These are phyloP conservation scores for Tetheella fluctuosa DNA, from an alignment of 2,888 invertebrate genomes.

Conservation along the genomic window DNA sequence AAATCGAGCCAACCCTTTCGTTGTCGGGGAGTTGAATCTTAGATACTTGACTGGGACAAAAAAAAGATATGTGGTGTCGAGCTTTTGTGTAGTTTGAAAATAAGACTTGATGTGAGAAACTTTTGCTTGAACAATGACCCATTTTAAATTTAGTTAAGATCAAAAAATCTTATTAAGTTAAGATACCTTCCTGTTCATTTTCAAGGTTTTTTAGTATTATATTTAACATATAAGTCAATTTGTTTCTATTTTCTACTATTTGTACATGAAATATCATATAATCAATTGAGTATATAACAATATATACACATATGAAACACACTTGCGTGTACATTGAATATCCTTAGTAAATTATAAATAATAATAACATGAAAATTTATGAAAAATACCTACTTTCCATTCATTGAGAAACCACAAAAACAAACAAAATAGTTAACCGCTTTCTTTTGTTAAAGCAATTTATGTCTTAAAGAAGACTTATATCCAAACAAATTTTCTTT, in stretches of 20 bases:
- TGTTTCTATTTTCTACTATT: no score
- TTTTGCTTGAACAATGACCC: slow-evolving; percentile 79
- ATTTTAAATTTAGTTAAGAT: slow-evolving; percentile 83
- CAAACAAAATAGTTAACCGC: slow-evolving; percentile 46
- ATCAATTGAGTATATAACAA: no score
- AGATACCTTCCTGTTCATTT: slow-evolving; percentile 41
- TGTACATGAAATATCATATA: no score
- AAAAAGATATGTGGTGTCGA: slow-evolving; percentile 66
- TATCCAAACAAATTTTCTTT: slow-evolving; percentile 65
- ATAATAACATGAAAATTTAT: neutral
- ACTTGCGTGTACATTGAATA: no score
- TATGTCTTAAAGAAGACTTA: slow-evolving; percentile 57
- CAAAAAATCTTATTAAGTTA: slow-evolving; percentile 71
- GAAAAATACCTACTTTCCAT: neutral
- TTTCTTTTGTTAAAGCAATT: slow-evolving; percentile 61
- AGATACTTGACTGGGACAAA: slow-evolving; percentile 68
- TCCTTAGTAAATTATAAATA: no score
- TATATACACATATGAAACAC: no score
- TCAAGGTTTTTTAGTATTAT: neutral
- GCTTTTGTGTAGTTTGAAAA: slow-evolving; percentile 73
- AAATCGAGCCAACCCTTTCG: slow-evolving; percentile 75
- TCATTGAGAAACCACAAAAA: slow-evolving; percentile 31
- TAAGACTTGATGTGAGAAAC: slow-evolving; percentile 66
- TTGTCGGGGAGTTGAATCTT: slow-evolving; percentile 70
- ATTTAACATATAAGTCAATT: no score